phyloP scores from a whole-genome alignment of 2,113 vertebrate genomes.

The Paradoxurus hermaphroditus region DNA sequence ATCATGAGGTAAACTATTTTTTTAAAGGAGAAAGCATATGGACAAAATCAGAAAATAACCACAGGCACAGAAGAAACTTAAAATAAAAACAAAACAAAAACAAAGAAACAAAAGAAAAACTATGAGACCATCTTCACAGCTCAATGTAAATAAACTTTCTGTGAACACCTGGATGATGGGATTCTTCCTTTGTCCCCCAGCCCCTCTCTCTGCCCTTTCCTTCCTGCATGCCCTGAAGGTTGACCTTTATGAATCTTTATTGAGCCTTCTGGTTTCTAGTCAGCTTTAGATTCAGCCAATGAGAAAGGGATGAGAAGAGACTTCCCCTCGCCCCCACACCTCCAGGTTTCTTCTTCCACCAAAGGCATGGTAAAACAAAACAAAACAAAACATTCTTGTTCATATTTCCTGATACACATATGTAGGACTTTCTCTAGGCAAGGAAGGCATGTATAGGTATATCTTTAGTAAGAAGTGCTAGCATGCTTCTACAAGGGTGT shows the following conservation, averaged over 20 bases:
- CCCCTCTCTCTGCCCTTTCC: not conserved
- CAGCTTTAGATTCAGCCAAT: not conserved
- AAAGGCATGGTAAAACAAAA: not conserved
- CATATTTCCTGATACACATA: not conserved
- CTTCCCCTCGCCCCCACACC: accelerated
- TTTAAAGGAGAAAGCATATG: not conserved
- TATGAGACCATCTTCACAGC: not conserved
- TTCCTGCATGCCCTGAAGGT: not conserved
- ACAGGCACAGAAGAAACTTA: not conserved
- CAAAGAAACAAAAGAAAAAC: not conserved
- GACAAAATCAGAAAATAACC: not conserved
- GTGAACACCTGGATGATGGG: not conserved
- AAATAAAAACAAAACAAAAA: not conserved
- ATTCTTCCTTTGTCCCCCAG: not conserved
- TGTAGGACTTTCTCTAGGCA: not conserved
- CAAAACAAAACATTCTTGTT: not conserved
- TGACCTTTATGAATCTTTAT: not conserved
- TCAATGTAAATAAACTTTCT: not conserved
- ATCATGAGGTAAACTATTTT: not conserved
- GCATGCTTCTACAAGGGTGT: not conserved
- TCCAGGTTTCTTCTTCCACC: not conserved
- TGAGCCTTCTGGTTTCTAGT: not conserved
- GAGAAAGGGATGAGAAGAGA: not conserved
- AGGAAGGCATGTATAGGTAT: not conserved
- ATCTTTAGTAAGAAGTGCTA: not conserved